Percentiles rank a stretch among this genome's conserved stretches.
Conservation (phyloP, 2,113 vertebrate genomes). For the Pseudopipra pipra region DNA sequence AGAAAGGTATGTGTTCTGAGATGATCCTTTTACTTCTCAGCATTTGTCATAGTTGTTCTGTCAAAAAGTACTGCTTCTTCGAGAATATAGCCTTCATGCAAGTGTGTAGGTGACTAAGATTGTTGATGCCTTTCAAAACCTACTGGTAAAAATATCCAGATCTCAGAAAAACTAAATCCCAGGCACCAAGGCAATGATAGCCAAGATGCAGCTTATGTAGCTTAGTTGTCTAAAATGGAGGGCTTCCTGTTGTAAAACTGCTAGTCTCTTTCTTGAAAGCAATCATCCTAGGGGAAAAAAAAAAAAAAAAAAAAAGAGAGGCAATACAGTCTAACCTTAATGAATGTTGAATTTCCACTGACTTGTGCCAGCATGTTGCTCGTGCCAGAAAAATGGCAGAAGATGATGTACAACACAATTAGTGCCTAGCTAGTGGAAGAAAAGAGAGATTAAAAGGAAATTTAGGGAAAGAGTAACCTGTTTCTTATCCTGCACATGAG, state of each 20-base stretch:
- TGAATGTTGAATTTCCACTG: constrained; percentile 9
- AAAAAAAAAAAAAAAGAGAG: too few relatives aligned
- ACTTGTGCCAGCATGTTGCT: background rate
- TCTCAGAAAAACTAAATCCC: background rate
- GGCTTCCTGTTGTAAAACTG: background rate
- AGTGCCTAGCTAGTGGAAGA: background rate
- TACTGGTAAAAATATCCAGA: background rate
- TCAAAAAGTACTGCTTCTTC: background rate
- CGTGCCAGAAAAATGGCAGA: constrained; percentile 1
- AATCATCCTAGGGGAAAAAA: background rate
- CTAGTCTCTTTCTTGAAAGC: background rate
- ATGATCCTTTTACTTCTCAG: background rate
- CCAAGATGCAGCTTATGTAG: background rate
- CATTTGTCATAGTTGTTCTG: background rate
- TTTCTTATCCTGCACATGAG: background rate
- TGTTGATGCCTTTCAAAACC: constrained; percentile 1
- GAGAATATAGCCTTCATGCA: background rate
- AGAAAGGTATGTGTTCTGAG: background rate
- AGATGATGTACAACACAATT: background rate
- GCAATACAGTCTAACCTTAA: background rate
- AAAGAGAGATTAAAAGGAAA: background rate
- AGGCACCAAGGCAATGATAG: background rate
- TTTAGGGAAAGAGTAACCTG: background rate
- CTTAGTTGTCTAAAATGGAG: background rate
- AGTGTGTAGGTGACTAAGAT: background rate